phyloP scores from a whole-genome alignment of 1,140 invertebrate species.

The Bemisia tabaci region DNA sequence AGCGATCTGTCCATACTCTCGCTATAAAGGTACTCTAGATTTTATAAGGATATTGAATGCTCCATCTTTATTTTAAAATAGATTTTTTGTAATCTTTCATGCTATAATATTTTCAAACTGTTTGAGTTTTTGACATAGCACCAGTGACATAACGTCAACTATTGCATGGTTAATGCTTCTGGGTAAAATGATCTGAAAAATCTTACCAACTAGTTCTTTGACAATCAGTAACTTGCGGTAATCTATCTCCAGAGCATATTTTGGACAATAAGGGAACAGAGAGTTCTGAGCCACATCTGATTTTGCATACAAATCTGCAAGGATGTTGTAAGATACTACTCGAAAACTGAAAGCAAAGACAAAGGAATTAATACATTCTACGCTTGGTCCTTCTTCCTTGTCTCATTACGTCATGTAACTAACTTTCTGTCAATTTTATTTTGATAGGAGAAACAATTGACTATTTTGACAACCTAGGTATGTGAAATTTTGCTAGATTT shows the following conservation, averaged over 20 bases:
- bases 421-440: not conserved
- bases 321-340: constrained; percentile 73
- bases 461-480: too few species aligned
- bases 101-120: too few species aligned
- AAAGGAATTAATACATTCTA: not conserved
- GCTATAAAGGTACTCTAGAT: too few species aligned
- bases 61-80: too few species aligned
- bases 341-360: constrained; percentile 46
- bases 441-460: constrained; percentile 1
- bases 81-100: too few species aligned
- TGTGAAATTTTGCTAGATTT: too few species aligned
- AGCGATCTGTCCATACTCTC: too few species aligned
- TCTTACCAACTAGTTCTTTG: constrained; percentile 63
- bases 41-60: too few species aligned
- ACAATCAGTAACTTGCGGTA: constrained; percentile 73
- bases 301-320: constrained; percentile 77
- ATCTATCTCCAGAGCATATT: constrained; percentile 59
- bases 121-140: too few species aligned
- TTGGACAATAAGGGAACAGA: constrained; percentile 67
- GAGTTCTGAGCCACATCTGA: constrained; percentile 53
- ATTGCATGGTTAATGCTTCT: too few species aligned
- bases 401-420: not conserved
- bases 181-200: too few species aligned
- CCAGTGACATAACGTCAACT: too few species aligned
- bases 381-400: not conserved